Evolutionary conservation across 1,140 invertebrate genomes (phyloP), one percentile per base, ranked within the genome.

Genomic region (Periplaneta americana): DNA sequence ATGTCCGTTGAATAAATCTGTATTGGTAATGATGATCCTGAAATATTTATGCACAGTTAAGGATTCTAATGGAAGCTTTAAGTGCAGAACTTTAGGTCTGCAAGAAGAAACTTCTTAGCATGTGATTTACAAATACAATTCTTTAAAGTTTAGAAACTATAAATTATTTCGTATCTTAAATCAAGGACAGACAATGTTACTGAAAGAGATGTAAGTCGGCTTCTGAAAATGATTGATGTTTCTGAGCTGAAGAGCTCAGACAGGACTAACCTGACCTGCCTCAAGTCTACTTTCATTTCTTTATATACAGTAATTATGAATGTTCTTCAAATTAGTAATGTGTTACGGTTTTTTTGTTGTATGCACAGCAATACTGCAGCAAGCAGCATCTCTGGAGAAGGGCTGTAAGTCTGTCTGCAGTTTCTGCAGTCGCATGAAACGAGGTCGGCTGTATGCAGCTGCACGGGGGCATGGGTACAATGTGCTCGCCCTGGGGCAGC

Each of bases 401-500:
- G 66, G 28, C 36, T 89, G 89, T 83, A 88, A 87, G 18, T 92
- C 92, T 8, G 92, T 93, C 76, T 95, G 94, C 84, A 94, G 92
- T 84, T 93, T 93, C 83, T 94, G 93, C 86, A 92, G 91, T 83
- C 90, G 92, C 76, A 90, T 93, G 87, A 94, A 94, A 81, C 90
- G 95, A 33, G 92, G 94, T 1, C 90, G 93, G 80, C 90, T 97
- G 75, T 97, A 96, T 87, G 89, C 91, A 1, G 90, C 93, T 37
- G 96, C 96, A 0, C 91, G 94, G 81, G 89, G 91, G 81, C 92
- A 96, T 84, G 92, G 92, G 5, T 98, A 96, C 88, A 96, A 97
- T 86, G 96, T 97, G 1, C 88, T 97, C 1, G 96, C 95, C 0
- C 87, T 98, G 9, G 96, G 96, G 9, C 96, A 98, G 86, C 94